Percentiles rank a stretch among this genome's conserved stretches.
Evolutionary conservation across 92 coral and sea anemone species (phyloP).

Genomic region (Porites evermanni): DNA sequence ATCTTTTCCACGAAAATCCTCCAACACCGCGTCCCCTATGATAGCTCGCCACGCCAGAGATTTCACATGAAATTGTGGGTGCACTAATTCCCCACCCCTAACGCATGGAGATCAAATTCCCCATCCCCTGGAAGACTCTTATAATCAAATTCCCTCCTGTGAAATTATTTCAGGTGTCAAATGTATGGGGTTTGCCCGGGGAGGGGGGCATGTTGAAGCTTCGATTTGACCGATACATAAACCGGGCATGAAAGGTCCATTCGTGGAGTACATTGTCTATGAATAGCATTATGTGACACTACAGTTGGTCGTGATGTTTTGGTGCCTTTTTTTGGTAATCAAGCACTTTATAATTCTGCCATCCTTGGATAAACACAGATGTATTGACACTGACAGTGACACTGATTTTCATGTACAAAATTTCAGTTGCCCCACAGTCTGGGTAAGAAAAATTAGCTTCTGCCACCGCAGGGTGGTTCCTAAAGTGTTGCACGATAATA

Average conservation of each 20-base stretch:
- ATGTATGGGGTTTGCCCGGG: no score
- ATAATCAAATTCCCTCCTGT: no score
- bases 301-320: constrained; percentile 16
- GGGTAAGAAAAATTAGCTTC: constrained; percentile 30
- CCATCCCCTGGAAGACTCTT: no score
- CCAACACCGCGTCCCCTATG: no score
- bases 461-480: background rate
- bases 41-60: no score
- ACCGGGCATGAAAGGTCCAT: constrained; percentile 22
- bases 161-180: no score
- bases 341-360: constrained; percentile 37
- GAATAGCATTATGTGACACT: constrained; percentile 9
- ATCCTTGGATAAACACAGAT: constrained; percentile 13
- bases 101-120: no score
- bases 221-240: no score
- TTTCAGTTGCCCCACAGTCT: constrained; percentile 37
- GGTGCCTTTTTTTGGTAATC: background rate
- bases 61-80: background rate
- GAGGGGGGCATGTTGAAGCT: no score
- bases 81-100: no score
- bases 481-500: background rate
- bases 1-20: background rate
- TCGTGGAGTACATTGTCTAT: constrained; percentile 29
- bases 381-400: constrained; percentile 3
- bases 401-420: constrained; percentile 24